Conservation (phyloP, 2,113 vertebrate genomes). For the Ophiodon elongatus region DNA sequence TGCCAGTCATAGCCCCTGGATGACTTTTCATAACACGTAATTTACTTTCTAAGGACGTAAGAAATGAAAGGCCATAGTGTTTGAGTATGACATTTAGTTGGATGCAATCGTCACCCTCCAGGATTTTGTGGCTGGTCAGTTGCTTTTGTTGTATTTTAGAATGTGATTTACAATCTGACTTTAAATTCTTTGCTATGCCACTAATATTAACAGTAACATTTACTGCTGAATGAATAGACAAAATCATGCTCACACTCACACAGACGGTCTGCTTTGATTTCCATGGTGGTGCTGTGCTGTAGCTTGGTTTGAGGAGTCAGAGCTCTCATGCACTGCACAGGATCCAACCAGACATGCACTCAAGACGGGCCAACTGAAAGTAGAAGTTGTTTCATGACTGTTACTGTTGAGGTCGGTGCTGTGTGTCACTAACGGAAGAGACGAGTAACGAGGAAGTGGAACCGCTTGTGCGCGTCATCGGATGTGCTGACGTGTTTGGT, state of each 20-base stretch:
- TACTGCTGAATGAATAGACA: constrained; percentile 6
- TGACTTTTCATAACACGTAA: not conserved
- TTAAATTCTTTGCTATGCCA: not conserved
- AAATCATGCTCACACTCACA: not conserved
- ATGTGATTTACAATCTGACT: not conserved
- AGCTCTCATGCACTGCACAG: not conserved
- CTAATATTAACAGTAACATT: not conserved
- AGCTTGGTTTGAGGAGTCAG: not conserved
- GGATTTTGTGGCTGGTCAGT: not conserved
- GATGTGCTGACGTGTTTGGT: not conserved
- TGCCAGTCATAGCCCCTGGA: not conserved
- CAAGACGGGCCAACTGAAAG: not conserved
- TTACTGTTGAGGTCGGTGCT: not conserved
- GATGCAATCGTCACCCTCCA: not conserved
- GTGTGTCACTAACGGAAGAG: not conserved
- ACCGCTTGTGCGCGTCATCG: not conserved
- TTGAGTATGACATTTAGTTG: not conserved
- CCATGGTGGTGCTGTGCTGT: not conserved
- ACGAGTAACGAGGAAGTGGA: not conserved
- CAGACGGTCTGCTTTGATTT: no score
- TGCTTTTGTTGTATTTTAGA: not conserved
- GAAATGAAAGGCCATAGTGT: constrained; percentile 12
- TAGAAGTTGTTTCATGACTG: not conserved
- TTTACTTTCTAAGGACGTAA: not conserved
- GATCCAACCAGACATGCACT: not conserved